Evolutionary conservation across 2,888 invertebrate species (phyloP), one percentile per base, ranked within the genome.

Genomic region (Himalopsyche kuldschensis): DNA sequence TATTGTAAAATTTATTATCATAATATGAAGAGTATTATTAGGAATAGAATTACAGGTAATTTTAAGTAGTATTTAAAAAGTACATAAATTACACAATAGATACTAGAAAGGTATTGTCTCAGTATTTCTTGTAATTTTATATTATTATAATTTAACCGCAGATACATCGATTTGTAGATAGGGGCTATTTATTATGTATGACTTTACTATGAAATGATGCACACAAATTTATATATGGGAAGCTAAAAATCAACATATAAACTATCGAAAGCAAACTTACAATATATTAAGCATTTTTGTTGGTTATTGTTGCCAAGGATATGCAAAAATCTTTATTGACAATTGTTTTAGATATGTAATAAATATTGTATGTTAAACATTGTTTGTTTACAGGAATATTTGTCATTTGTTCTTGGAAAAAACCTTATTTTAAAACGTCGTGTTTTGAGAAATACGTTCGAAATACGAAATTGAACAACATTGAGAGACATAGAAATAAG

Each of bases 41-140:
- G 76, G 27, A 69, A 41, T 77, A 81, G 78, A 80, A 78, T 83
- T 83, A 83, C 69, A 83, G 83, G 75, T 83, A 83, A 79, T 77
- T 80, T 79, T 80, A 80, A 83, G 75, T 78, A 83, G 80, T 81
- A 83, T 77, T 78, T 47, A 47, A 84, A 85, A 85, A 83, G 75
- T 84, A 82, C 81, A 78, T 83, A 77, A 84, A 86, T 80, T 84
- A 85, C 84, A 84, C 84, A 78, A 83, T 82, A 85, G 82, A 84
- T 79, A 79, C 86, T 85, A 85, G 82, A 86, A 85, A 86, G 86
- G 86, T 86, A 86, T 86, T 85, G 85, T 86, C 85, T 86, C 85
- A 84, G 84, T 82, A 86, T 83, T 76, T 82, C 75, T 85, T 83
- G 80, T 83, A 83, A 84, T 81, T 82, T 82, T 79, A 41, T 41